Percentiles rank a stretch among this genome's conserved stretches.
These are phyloP conservation scores for Edolisoma coerulescens DNA, from an alignment of 2,113 vertebrate species.

Conservation along the genomic window DNA sequence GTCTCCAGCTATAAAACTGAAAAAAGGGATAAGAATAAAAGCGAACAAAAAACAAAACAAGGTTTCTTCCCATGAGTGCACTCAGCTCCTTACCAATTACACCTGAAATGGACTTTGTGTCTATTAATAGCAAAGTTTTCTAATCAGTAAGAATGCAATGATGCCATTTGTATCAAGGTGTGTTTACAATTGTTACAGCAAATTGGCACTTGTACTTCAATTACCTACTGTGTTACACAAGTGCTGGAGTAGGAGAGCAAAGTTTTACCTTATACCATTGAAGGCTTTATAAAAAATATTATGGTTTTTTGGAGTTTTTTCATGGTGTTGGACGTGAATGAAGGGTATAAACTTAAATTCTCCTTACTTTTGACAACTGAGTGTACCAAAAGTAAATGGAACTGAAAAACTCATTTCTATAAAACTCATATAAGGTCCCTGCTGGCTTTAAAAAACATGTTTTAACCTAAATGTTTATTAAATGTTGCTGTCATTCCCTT, in stretches of 20 bases:
- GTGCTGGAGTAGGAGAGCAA: slow-evolving; percentile 48
- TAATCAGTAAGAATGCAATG: slow-evolving; percentile 69
- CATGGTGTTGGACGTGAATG: not conserved
- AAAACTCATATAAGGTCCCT: not conserved
- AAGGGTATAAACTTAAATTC: not conserved
- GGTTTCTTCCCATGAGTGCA: slow-evolving; percentile 80
- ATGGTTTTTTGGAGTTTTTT: not conserved
- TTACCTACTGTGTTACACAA: slow-evolving; percentile 62
- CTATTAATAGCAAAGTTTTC: slow-evolving; percentile 75
- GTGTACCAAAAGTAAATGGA: not conserved
- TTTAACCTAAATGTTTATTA: not conserved
- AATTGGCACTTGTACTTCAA: slow-evolving; percentile 72
- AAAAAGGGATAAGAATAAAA: slow-evolving; percentile 83
- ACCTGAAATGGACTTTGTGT: slow-evolving; percentile 79
- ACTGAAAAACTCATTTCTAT: slow-evolving; percentile 30
- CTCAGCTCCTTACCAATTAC: slow-evolving; percentile 77
- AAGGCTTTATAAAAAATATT: slow-evolving; percentile 26
- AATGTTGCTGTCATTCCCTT: not conserved
- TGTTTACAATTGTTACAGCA: slow-evolving; percentile 76
- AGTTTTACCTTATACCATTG: slow-evolving; percentile 46
- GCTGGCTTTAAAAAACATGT: not conserved
- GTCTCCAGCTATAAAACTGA: slow-evolving; percentile 96
- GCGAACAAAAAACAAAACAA: slow-evolving; percentile 89
- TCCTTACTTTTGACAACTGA: not conserved
- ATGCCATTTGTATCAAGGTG: slow-evolving; percentile 73